Evolutionary conservation across 2,797 vertebrate genomes (phyloP).

Genomic region (Lemur catta): DNA sequence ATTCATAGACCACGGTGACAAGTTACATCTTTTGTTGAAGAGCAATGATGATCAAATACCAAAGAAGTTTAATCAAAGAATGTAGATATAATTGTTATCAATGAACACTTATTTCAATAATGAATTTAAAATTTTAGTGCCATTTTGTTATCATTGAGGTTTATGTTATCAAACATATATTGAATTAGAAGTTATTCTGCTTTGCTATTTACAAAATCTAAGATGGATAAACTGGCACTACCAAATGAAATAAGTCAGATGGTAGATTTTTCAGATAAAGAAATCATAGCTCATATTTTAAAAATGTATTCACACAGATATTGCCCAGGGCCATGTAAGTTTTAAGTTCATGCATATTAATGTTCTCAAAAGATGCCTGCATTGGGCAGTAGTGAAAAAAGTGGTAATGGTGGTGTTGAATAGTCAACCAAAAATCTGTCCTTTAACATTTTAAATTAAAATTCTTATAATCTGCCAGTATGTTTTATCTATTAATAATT

Average conservation of each 20-base stretch:
- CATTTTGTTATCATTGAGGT: background rate
- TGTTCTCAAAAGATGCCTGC: background rate
- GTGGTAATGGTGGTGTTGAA: background rate
- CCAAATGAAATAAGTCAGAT: background rate
- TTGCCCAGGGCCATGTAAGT: too few species aligned
- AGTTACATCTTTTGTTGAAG: background rate
- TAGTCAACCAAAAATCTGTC: background rate
- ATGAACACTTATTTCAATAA: background rate
- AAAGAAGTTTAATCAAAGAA: background rate
- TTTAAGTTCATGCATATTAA: background rate
- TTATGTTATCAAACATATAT: background rate
- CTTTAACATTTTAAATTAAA: background rate
- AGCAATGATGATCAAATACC: background rate
- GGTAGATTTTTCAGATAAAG: background rate
- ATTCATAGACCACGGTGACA: background rate
- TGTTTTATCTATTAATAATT: background rate
- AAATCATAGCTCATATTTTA: background rate
- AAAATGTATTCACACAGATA: background rate
- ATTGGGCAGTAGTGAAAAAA: background rate
- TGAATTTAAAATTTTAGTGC: background rate
- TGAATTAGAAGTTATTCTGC: background rate
- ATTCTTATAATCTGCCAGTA: background rate
- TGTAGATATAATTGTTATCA: background rate
- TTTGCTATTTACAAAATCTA: constrained; percentile 7
- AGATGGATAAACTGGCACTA: background rate